Base-by-base conservation (phyloP, 2,113 vertebrate genomes). In the Xiphophorus hellerii region DNA sequence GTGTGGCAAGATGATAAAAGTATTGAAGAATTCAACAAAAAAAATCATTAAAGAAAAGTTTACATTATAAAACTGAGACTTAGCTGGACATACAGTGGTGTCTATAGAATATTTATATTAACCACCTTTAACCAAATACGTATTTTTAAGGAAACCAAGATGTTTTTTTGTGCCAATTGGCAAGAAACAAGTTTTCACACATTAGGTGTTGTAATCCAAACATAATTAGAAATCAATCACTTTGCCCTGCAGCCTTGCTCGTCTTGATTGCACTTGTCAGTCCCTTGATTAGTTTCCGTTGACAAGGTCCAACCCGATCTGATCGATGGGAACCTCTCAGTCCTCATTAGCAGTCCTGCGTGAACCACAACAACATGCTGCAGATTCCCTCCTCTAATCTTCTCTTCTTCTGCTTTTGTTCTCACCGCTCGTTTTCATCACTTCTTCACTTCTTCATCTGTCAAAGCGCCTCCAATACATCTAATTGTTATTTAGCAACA, bases 171-270 rank as follows among this genome's bases (percentile, higher is more conserved):
- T 58, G 22, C 25, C 51, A 54, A 33, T 7, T 67, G 69, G 71
- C n/a, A 29, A 54, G 29, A 28, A 77, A 71, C 73, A 82, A 73
- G 81, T 74, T 74, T 37, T 66, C 35, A 15, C 48, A 48, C 63
- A 27, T 64, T 29, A 20, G 64, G 62, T 37, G 69, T 37, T 66
- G 71, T 79, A 78, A 78, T 82, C 74, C 70, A 74, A 42, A 67
- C 74, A 54, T 70, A 85, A 90, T 82, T 74, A 81, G 73, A 77
- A 74, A 79, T 74, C 78, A 58, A 51, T 82, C 72, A 68, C 66
- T 54, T 69, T 54, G 31, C 39, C 33, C 37, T 67, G 37, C 13
- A 28, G 20, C 27, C 35, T 42, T 28, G 33, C 48, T 62, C 58
- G 48, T 66, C 74, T 63, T 82, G 62, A 66, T 71, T 71, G 54